Percentiles rank a stretch among this genome's conserved stretches.
Evolutionary conservation across 2,113 vertebrate species (phyloP).

Genomic region (Paralichthys olivaceus): DNA sequence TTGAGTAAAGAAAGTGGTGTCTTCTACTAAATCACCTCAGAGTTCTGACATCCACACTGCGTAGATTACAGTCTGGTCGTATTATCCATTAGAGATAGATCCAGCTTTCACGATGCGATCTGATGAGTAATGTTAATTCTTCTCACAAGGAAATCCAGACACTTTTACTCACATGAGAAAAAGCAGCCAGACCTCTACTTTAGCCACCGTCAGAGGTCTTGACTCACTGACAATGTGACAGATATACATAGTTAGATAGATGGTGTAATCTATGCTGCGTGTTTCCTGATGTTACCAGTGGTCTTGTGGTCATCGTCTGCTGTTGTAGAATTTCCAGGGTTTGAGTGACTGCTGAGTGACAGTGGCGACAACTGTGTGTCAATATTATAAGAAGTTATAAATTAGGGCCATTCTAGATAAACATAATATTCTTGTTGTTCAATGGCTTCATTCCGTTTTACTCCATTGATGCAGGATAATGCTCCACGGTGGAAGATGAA

Average conservation of each 20-base stretch:
- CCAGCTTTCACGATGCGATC: neutral
- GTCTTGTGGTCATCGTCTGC: neutral
- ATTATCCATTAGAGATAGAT: neutral
- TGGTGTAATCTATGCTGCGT: neutral
- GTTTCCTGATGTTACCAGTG: neutral
- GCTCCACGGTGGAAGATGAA: neutral
- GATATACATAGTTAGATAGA: neutral
- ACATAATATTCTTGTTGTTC: neutral
- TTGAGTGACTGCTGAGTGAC: neutral
- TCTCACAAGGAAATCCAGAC: slow-evolving; percentile 34
- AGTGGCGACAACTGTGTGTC: neutral
- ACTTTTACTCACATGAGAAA: slow-evolving; percentile 48
- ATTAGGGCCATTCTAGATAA: neutral
- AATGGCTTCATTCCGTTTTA: neutral
- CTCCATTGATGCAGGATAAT: neutral
- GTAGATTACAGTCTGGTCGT: neutral
- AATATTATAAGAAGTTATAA: neutral
- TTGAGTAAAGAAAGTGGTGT: neutral
- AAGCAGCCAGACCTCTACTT: slow-evolving; percentile 7
- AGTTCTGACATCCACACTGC: neutral
- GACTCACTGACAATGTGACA: slow-evolving; percentile 29
- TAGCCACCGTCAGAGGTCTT: neutral
- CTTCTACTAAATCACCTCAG: neutral
- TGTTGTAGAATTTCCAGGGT: neutral
- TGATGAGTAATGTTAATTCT: slow-evolving; percentile 21